These are phyloP conservation scores for Cephalotes varians DNA, from an alignment of 2,888 invertebrate genomes.

Conservation along the genomic window DNA sequence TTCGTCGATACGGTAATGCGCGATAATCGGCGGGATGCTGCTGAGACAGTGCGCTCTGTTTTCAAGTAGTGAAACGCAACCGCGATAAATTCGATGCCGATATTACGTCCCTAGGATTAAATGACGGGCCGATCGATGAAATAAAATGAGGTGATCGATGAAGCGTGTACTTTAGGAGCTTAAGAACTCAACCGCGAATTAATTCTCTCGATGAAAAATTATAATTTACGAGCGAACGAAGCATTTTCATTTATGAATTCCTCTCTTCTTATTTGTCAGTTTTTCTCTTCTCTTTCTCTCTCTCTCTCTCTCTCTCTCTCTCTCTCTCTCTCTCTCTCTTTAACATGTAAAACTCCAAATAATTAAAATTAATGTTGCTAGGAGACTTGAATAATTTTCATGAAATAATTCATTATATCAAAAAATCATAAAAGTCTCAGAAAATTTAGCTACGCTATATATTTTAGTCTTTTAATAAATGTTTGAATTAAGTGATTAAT, in stretches of 20 bases:
- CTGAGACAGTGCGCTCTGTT: not conserved
- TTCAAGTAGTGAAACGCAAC: not conserved
- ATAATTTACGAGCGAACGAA: slow-evolving; percentile 12
- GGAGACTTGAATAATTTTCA: not conserved
- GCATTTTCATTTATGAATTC: slow-evolving; percentile 35
- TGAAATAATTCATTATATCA: not conserved
- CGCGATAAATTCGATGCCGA: not conserved
- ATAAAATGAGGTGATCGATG: slow-evolving; percentile 18
- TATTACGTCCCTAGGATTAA: slow-evolving; percentile 35
- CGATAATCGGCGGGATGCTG: not conserved
- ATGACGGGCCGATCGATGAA: slow-evolving; percentile 18
- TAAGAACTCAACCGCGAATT: slow-evolving; percentile 11
- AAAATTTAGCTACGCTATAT: not conserved
- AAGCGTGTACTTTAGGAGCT: not conserved
- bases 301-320: not conserved
- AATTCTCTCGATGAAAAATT: not conserved
- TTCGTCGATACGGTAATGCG: slow-evolving; percentile 26
- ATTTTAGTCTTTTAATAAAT: not conserved
- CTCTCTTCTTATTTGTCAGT: not conserved
- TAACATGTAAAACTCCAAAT: not conserved
- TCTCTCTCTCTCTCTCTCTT: not conserved
- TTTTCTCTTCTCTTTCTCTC: not conserved
- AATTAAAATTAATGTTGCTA: slow-evolving; percentile 2
- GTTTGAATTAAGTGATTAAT: not conserved
- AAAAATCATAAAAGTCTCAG: not conserved